phyloP scores from a whole-genome alignment of 2,797 vertebrate species.

The Rhabdomys pumilio region DNA sequence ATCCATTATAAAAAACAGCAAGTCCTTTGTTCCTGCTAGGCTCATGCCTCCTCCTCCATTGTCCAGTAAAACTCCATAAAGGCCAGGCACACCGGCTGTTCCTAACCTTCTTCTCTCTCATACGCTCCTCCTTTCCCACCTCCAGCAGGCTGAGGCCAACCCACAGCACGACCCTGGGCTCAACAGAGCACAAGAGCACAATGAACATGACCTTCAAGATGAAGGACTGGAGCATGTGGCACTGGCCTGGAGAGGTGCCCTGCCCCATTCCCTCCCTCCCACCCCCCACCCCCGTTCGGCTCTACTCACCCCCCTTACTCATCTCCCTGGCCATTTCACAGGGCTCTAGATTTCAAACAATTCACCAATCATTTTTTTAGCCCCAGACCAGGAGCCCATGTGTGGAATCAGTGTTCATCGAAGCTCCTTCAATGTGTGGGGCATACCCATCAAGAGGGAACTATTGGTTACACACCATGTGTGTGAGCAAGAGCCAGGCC shows the following conservation, averaged over 20 bases:
- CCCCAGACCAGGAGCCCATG: background rate
- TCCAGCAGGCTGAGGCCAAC: background rate
- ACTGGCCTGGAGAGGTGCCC: accelerated
- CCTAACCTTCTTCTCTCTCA: background rate
- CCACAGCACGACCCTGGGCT: background rate
- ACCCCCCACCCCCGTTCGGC: background rate
- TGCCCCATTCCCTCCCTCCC: too few relatives aligned
- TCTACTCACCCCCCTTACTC: background rate
- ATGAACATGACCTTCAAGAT: background rate
- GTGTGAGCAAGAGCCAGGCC: background rate
- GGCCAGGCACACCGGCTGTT: accelerated
- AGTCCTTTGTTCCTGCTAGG: too few relatives aligned
- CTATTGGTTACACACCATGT: accelerated
- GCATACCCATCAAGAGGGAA: too few relatives aligned
- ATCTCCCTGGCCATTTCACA: background rate
- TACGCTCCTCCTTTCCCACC: background rate
- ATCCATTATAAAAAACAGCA: accelerated
- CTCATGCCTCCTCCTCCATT: background rate
- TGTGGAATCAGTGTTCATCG: background rate
- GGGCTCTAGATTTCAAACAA: background rate
- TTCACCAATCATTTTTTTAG: background rate
- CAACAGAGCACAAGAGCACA: accelerated
- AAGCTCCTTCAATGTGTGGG: background rate
- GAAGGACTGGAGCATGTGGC: background rate
- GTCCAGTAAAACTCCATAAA: background rate